Percentiles rank a stretch among this genome's conserved stretches.
Conservation (phyloP, 2,797 vertebrate genomes). For the Antennarius maculatus region DNA sequence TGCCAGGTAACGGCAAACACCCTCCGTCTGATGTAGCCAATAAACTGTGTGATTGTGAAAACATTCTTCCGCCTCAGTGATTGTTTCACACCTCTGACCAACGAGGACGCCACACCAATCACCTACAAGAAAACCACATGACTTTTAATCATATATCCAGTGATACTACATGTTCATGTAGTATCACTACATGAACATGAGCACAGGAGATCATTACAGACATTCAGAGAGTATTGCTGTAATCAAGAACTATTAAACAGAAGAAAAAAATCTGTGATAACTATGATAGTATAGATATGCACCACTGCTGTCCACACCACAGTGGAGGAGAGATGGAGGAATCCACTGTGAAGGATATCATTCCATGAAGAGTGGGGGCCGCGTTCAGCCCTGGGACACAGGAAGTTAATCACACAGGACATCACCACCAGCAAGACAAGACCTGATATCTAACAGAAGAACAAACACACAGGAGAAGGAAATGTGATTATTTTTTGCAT, state of each 20-base stretch:
- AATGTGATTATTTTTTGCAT: background rate
- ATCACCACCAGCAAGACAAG: conserved; percentile 66
- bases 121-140: conserved; percentile 58
- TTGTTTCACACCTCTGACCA: conserved; percentile 65
- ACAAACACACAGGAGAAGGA: background rate
- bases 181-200: too few species aligned
- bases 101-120: conserved; percentile 48
- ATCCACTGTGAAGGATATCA: conserved; percentile 23
- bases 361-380: conserved; percentile 7
- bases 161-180: too few species aligned
- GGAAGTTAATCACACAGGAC: conserved; percentile 58
- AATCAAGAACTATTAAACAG: too few species aligned
- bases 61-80: conserved; percentile 52
- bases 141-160: background rate
- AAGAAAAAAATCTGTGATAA: too few species aligned
- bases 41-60: conserved; percentile 68
- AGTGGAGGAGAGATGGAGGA: conserved; percentile 45
- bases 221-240: too few species aligned
- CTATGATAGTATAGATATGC: conserved; percentile 3
- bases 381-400: conserved; percentile 30
- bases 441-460: conserved; percentile 69
- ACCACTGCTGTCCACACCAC: conserved; percentile 75
- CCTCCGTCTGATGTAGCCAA: conserved; percentile 43
- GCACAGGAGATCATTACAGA: too few species aligned
- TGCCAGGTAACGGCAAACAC: conserved; percentile 52